Evolutionary conservation across 2,888 invertebrate genomes (phyloP), one percentile per base, ranked within the genome.

Genomic region (Caradrina kadenii): DNA sequence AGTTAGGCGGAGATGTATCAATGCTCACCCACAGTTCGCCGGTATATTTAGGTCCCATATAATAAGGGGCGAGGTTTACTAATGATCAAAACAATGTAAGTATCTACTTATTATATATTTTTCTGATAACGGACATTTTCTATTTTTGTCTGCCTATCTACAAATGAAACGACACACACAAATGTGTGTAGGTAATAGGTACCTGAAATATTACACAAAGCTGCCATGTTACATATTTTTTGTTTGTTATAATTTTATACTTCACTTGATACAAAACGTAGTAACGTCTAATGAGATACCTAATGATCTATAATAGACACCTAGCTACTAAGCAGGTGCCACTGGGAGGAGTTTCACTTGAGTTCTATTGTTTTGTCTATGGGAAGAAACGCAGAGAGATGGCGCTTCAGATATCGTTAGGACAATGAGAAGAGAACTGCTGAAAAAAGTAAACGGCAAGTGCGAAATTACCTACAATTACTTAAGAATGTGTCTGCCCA

Each of bases 261-360:
- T 74, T 73, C 49, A 72, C 79, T 62, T 49, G 35, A 17, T 45
- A 63, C 73, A 78, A 79, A 72, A 72, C 63, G 22, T 5, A 54
- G 53, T 26, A 48, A 60, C 45, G 17, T 61, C 55, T 72, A 74
- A 78, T 78, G 58, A 73, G 49, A 35, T 7, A 26, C 49, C 73
- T 56, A 79, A 79, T 75, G 45, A 60, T 48, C 59, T 60, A 31
- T 73, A 52, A 79, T 60, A 55, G 7, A 49, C 39, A 49, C n/a
- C 45, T 48, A 39, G 60, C 15, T 56, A 79, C 65, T 56, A 79
- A 49, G 22, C 19, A 60, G 65, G 52, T 52, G 78, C 50, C 10
- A 26, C n/a, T 48, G 42, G 22, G 52, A 50, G 56, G 56, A 72
- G 56, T 63, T 58, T 78, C 56, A 71, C 59, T 56, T 4, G 15